These are phyloP conservation scores for Sorex fumeus DNA, from an alignment of 2,113 vertebrate genomes.

Conservation along the genomic window DNA sequence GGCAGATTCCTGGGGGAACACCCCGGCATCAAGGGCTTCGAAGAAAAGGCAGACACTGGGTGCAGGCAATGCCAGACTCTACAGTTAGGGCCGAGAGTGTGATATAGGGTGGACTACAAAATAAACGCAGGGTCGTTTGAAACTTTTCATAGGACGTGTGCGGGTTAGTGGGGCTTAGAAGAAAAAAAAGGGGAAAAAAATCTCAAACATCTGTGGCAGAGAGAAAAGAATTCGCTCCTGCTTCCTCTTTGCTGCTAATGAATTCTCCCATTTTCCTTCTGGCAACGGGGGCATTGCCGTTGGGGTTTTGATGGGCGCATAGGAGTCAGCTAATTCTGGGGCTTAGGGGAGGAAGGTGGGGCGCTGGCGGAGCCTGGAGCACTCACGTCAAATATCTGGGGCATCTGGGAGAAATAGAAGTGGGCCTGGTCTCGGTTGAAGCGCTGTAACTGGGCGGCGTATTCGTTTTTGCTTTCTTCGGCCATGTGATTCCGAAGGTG, in stretches of 20 bases:
- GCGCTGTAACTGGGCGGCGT: slow-evolving; percentile 93
- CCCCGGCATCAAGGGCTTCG: no score
- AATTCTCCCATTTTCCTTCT: not conserved
- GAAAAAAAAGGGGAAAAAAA: no score
- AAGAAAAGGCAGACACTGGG: no score
- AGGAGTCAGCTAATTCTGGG: not conserved
- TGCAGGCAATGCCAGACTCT: no score
- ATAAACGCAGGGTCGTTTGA: no score
- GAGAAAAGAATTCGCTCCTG: not conserved
- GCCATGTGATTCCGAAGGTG: slow-evolving; percentile 92
- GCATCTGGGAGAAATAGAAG: slow-evolving; percentile 95
- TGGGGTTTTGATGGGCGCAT: not conserved
- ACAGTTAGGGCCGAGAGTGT: no score
- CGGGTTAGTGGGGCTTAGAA: no score
- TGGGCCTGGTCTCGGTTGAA: slow-evolving; percentile 94
- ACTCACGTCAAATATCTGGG: slow-evolving; percentile 93
- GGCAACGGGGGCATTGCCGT: not conserved
- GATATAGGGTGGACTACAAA: no score
- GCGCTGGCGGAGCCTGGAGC: not conserved
- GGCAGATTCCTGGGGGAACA: no score
- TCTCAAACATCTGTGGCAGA: no score
- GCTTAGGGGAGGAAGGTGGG: not conserved
- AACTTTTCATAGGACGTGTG: no score
- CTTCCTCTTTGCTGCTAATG: not conserved
- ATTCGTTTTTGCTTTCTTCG: slow-evolving; percentile 95